Evolutionary conservation across 1,140 invertebrate species (phyloP).

Genomic region (Leptinotarsa texana): DNA sequence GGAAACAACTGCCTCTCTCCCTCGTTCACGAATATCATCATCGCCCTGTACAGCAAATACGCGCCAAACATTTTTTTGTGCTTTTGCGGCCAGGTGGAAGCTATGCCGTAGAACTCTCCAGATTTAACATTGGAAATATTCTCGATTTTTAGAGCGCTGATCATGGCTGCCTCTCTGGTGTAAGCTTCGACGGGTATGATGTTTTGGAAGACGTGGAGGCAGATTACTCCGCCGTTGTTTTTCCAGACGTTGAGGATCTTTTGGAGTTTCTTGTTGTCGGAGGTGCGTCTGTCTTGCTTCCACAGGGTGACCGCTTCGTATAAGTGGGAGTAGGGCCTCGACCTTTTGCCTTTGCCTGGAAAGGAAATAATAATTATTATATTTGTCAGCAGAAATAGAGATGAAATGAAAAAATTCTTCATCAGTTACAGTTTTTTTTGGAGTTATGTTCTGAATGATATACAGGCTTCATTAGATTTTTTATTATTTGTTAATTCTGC

Average conservation of each 20-base stretch:
- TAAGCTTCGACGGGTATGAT: constrained; percentile 89
- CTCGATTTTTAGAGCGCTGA: constrained; percentile 78
- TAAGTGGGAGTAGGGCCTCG: constrained; percentile 85
- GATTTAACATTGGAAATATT: constrained; percentile 80
- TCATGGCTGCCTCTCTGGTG: constrained; percentile 91
- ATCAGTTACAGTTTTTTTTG: too few relatives aligned
- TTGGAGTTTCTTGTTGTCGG: constrained; percentile 69
- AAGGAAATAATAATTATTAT: not conserved
- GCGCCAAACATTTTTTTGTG: constrained; percentile 76
- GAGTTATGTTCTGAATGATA: too few relatives aligned
- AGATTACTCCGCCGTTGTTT: constrained; percentile 80
- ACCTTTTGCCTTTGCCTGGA: constrained; percentile 67
- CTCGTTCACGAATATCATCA: constrained; percentile 83
- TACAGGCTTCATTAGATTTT: too few relatives aligned
- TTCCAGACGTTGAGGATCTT: constrained; percentile 89
- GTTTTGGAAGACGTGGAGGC: constrained; percentile 90
- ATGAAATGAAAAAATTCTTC: too few relatives aligned
- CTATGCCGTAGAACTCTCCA: constrained; percentile 83
- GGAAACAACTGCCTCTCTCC: constrained; percentile 80
- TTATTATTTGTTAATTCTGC: too few relatives aligned
- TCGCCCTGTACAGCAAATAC: constrained; percentile 81
- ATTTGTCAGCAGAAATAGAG: too few relatives aligned
- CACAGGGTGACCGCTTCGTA: constrained; percentile 79
- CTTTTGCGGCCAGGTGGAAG: constrained; percentile 72
- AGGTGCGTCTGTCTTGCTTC: constrained; percentile 49